Base-by-base conservation (phyloP, 1,140 invertebrate species). In the Zaprionus camerounensis region DNA sequence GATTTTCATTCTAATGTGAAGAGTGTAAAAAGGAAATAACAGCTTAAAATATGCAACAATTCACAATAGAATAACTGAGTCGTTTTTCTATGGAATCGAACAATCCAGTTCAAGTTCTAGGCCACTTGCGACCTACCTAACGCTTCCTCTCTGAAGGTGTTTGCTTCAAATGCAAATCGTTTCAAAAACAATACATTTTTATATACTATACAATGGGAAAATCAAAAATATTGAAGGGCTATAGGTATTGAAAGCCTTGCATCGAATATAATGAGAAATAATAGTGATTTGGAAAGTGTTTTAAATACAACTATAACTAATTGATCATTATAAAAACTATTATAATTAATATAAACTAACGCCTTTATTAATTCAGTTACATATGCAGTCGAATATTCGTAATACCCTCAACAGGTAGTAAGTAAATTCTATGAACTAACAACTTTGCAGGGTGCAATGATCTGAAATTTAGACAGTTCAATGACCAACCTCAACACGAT, bases 51-150 rank as follows among this genome's bases (percentile, higher is more conserved):
- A 51, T 51, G 20, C 46, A 51, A 13, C 6, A 24, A 12, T 11
- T 24, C 3, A 51, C 46, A 51, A 51, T 51, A 51, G 46, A 51
- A 46, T 20, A 46, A 46, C 41, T 3, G 46, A 9, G 3, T 13
- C 20, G 5, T 12, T 5, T 76, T 73, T 86, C 82, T 68, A 11
- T 9, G 7, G 4, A 69, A 75, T 64, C 57, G 24, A 17, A 51
- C 72, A 55, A 68, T 41, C 55, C 36, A 88, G 78, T 73, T 87
- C 84, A 87, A 87, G 84, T 88, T 88, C 84, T 88, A 81, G 84
- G 85, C 84, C 64, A 83, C 66, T 80, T 41, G 51, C 46, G 77
- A 41, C 65, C 67, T 72, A 74, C 41, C 70, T 76, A 78, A 84
- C 61, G 78, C 85, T 88, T 88, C 84, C 84, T 83, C 75, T 66